A percentile compares a stretch with the other conserved stretches of the same genome.
phyloP scores from a whole-genome alignment of 2,113 vertebrate genomes.

The Megaptera novaeangliae region DNA sequence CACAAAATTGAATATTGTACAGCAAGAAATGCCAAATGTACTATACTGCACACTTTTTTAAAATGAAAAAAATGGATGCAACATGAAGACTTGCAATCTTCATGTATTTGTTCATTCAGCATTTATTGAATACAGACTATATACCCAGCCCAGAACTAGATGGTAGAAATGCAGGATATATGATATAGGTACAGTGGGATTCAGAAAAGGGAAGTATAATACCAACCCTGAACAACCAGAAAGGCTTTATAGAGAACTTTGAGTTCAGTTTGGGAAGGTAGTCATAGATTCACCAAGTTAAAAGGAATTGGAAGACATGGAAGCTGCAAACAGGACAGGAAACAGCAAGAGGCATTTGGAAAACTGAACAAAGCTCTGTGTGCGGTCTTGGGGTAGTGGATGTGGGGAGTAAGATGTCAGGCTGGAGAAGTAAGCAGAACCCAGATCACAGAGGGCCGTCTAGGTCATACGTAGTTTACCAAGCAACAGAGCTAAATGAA shows the following conservation, averaged over 20 bases:
- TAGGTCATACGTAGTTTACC: background rate
- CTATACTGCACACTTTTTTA: background rate
- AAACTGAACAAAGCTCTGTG: background rate
- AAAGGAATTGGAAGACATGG: background rate
- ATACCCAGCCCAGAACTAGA: background rate
- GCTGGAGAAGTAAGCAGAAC: background rate
- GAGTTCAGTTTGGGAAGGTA: background rate
- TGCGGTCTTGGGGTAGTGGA: background rate
- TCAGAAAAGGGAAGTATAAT: background rate
- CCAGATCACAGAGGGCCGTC: background rate
- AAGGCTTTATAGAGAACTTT: background rate
- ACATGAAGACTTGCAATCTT: background rate
- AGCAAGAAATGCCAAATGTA: background rate
- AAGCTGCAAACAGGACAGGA: background rate
- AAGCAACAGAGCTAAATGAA: background rate
- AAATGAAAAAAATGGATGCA: background rate
- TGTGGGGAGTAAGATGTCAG: background rate
- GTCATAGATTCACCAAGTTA: background rate
- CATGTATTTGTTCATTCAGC: background rate
- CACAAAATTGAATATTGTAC: background rate
- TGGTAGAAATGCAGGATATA: background rate
- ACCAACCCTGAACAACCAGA: background rate
- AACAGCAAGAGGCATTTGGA: background rate
- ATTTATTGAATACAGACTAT: background rate
- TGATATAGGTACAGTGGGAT: background rate